Conservation (phyloP, 2,888 invertebrate genomes). For the Tuta absoluta region DNA sequence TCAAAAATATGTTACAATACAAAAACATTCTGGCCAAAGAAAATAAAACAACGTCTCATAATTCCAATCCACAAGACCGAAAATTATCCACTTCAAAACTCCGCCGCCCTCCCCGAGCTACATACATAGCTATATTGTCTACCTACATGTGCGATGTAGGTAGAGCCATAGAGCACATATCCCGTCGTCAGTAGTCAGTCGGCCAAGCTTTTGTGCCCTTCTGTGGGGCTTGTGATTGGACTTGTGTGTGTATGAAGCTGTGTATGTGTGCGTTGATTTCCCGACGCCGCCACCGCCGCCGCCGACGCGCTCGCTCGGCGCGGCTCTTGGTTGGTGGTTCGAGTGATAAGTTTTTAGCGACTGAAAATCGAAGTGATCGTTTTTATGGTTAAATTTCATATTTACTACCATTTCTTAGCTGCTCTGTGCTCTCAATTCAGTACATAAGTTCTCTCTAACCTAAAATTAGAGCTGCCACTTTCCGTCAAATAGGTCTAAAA, state of each 20-base stretch:
- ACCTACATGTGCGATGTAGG: slow-evolving; percentile 14
- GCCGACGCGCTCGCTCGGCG: slow-evolving; percentile 47
- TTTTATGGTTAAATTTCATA: too few relatives aligned
- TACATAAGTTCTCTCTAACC: too few relatives aligned
- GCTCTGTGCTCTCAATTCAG: too few relatives aligned
- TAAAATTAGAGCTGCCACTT: too few relatives aligned
- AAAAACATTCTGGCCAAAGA: background rate
- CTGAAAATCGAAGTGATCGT: too few relatives aligned
- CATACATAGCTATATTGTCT: slow-evolving; percentile 15
- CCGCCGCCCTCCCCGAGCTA: slow-evolving; percentile 13
- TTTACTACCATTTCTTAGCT: too few relatives aligned
- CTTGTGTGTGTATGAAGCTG: slow-evolving; percentile 30
- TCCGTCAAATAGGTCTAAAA: too few relatives aligned
- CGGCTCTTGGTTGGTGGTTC: slow-evolving; percentile 48
- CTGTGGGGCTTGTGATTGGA: slow-evolving; percentile 47
- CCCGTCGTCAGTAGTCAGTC: slow-evolving; percentile 70
- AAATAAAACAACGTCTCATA: background rate
- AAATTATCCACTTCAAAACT: slow-evolving; percentile 19
- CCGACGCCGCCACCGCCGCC: slow-evolving; percentile 50
- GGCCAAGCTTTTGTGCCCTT: slow-evolving; percentile 71
- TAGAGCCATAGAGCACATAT: slow-evolving; percentile 46
- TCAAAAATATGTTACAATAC: background rate
- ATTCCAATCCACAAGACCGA: slow-evolving; percentile 16
- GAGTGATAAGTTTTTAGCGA: background rate
- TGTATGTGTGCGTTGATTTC: slow-evolving; percentile 76